Evolutionary conservation across 2,113 vertebrate genomes (phyloP).

Genomic region (Alexandromys fortis): DNA sequence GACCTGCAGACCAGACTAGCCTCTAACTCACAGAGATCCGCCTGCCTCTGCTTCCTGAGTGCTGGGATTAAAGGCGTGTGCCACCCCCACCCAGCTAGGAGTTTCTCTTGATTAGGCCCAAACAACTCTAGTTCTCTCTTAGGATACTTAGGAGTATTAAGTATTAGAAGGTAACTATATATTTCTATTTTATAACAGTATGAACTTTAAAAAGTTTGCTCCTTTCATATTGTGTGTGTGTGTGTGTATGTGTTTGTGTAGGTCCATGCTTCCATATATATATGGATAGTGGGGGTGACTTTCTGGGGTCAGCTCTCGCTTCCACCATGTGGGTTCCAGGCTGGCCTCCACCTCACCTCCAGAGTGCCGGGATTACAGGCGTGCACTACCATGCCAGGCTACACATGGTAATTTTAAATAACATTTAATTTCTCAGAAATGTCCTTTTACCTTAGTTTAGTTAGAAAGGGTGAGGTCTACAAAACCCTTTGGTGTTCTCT

Average conservation of each 20-base stretch:
- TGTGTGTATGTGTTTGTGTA: not conserved
- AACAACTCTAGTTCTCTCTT: not conserved
- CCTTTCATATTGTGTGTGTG: too few relatives aligned
- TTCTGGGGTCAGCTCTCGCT: not conserved
- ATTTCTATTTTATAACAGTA: not conserved
- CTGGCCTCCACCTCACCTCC: not conserved
- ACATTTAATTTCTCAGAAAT: not conserved
- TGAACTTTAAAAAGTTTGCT: not conserved
- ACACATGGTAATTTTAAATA: not conserved
- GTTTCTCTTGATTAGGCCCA: not conserved
- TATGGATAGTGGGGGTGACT: too few relatives aligned
- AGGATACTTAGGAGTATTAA: not conserved
- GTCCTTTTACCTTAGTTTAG: conserved; percentile 43
- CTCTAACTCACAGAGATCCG: too few relatives aligned
- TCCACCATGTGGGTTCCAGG: not conserved
- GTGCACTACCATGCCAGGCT: not conserved
- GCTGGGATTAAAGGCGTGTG: too few relatives aligned
- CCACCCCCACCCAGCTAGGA: not conserved
- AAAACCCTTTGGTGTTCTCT: conserved; percentile 37
- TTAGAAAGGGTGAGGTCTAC: not conserved
- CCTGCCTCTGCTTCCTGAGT: too few relatives aligned
- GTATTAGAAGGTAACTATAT: not conserved
- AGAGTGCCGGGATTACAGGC: not conserved
- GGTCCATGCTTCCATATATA: not conserved
- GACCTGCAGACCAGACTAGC: too few relatives aligned